Evolutionary conservation across 1,140 invertebrate species (phyloP), one percentile per base, ranked within the genome.

Genomic region (Drosophila ananassae): DNA sequence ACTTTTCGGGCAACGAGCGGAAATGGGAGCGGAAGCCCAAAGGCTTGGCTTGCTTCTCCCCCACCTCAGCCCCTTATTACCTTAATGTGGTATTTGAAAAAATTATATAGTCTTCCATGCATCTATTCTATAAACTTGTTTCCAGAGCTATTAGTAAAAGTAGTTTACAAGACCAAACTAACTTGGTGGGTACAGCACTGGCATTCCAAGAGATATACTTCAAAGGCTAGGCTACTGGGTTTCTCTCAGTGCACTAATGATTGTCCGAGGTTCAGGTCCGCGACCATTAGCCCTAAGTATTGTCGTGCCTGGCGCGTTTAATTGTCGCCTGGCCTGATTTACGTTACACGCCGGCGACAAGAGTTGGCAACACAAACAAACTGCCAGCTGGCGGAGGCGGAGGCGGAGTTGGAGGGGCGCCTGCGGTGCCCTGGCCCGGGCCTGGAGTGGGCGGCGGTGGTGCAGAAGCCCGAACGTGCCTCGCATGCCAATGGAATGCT

Each of bases 401-500:
- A 9, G n/a, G 32, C 32, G 10, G 28, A 3, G 25, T 32, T 28
- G 48, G 13, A 34, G 2, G 32, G 58, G 24, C 41, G 37, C 3
- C 7, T 17, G 52, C n/a, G 53, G 21, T 44, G 3, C 32, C 48
- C n/a, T n/a, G n/a, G n/a, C n/a, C n/a, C n/a, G n/a, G n/a, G n/a
- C n/a, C n/a, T n/a, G 13, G 28, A 37, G 12, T 41, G 37, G 37
- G 12, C 17, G 2, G 22, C 22, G 48, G 10, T 39, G 56, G 54
- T 64, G 44, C 50, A 57, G 53, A 41, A 47, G 28, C 47, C 50
- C 57, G 79, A 76, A 87, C 83, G 83, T 87, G 83, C 77, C 83
- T 87, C 79, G 83, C 79, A 83, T 87, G 79, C 75, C 71, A 82
- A 87, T 77, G 71, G 67, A 79, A 66, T 83, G 79, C 83, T 87